Conservation (phyloP, 2,888 invertebrate genomes). For the Pocota personata region DNA sequence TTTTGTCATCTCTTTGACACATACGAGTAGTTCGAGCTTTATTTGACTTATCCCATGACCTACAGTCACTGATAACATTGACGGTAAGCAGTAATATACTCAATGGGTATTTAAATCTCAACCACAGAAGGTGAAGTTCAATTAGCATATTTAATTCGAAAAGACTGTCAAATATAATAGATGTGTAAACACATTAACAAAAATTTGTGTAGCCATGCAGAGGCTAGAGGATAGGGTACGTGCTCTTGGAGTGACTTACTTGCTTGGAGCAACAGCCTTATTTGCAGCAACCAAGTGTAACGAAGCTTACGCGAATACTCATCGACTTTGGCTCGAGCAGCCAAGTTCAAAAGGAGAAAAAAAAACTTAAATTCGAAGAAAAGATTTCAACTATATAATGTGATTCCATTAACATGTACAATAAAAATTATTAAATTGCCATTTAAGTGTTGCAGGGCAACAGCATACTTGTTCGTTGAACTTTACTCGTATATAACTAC, state of each 20-base stretch:
- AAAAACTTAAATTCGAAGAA: not conserved
- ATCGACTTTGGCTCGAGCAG: conserved; percentile 5
- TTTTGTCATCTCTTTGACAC: not conserved
- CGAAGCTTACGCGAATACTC: not conserved
- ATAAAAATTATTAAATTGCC: conserved; percentile 41
- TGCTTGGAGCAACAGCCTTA: not conserved
- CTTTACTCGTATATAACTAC: conserved; percentile 17
- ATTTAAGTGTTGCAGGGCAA: conserved; percentile 40
- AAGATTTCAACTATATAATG: conserved; percentile 27
- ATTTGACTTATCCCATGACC: not conserved
- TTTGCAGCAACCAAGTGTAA: conserved; percentile 2
- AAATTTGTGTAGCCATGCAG: not conserved
- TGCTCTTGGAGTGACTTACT: not conserved
- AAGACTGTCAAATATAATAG: not conserved
- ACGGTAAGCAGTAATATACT: not conserved
- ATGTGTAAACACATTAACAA: conserved; percentile 2
- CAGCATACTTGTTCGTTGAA: conserved; percentile 51
- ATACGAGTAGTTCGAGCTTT: not conserved
- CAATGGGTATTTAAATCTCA: not conserved
- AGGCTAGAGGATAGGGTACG: not conserved
- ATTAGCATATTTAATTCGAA: conserved; percentile 10
- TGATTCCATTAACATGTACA: conserved; percentile 18
- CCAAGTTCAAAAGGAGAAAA: conserved; percentile 30
- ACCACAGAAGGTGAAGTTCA: not conserved
- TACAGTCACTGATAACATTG: not conserved